phyloP scores from a whole-genome alignment of 2,113 vertebrate species.

The Malaclemys terrapin region DNA sequence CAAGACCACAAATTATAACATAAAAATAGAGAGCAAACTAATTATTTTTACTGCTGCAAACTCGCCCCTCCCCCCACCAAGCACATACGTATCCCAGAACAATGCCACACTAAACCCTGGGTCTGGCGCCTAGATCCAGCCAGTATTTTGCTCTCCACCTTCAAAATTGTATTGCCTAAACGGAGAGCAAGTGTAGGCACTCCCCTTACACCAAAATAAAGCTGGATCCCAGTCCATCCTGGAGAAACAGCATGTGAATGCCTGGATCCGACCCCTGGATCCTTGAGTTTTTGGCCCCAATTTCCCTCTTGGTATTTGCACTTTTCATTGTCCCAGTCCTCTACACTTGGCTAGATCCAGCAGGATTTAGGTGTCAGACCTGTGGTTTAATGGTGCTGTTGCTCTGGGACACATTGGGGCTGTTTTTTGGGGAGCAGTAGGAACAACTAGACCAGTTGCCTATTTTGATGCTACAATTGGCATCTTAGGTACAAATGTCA shows the following conservation, averaged over 20 bases:
- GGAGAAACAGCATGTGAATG: background rate
- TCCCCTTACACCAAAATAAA: constrained; percentile 7
- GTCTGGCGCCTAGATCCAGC: background rate
- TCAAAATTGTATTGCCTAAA: background rate
- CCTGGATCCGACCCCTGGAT: background rate
- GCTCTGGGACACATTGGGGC: no score
- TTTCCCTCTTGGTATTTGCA: background rate
- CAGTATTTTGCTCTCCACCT: background rate
- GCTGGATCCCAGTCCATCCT: background rate
- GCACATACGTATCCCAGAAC: background rate
- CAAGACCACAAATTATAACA: background rate
- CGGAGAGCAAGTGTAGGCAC: background rate
- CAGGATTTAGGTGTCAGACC: background rate
- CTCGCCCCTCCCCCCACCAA: background rate
- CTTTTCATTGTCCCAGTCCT: background rate
- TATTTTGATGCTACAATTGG: background rate
- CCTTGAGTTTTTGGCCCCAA: background rate
- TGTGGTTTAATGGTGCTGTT: background rate
- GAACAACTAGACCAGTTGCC: background rate
- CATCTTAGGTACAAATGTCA: background rate
- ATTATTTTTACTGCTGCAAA: background rate
- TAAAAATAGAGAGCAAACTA: background rate
- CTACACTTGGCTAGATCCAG: background rate
- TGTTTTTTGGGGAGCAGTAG: no score
- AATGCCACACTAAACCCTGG: background rate